Conservation (phyloP, 1,140 invertebrate genomes). For the Sarcophaga bullata region DNA sequence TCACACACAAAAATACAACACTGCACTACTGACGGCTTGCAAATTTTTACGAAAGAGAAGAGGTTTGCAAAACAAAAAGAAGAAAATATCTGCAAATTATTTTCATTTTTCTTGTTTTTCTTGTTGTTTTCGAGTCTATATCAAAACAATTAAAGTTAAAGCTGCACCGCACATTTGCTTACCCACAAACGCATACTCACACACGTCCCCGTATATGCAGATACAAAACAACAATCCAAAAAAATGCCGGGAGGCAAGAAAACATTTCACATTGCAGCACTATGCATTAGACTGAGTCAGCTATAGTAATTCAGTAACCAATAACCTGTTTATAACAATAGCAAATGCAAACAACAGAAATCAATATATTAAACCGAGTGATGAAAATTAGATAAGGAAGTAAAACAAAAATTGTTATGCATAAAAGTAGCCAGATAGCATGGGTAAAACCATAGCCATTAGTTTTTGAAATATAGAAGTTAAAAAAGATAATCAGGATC, state of each 20-base stretch:
- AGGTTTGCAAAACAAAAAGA: not conserved
- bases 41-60: not conserved
- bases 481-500: too few species aligned
- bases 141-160: not conserved
- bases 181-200: too few species aligned
- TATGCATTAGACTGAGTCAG: conserved; percentile 7
- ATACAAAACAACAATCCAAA: not conserved
- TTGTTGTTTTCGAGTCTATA: not conserved
- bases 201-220: too few species aligned
- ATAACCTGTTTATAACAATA: conserved; percentile 32
- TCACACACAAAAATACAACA: not conserved
- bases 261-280: not conserved
- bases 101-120: not conserved
- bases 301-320: not conserved
- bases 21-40: not conserved
- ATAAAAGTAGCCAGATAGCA: not conserved
- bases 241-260: conserved; percentile 8
- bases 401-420: conserved; percentile 3
- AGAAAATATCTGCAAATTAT: not conserved
- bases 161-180: too few species aligned
- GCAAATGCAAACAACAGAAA: conserved; percentile 29
- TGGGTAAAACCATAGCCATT: too few species aligned
- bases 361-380: conserved; percentile 24
- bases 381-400: conserved; percentile 19
- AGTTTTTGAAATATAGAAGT: too few species aligned